Evolutionary conservation across 1,140 invertebrate species (phyloP).

Genomic region (Psix sp.): DNA sequence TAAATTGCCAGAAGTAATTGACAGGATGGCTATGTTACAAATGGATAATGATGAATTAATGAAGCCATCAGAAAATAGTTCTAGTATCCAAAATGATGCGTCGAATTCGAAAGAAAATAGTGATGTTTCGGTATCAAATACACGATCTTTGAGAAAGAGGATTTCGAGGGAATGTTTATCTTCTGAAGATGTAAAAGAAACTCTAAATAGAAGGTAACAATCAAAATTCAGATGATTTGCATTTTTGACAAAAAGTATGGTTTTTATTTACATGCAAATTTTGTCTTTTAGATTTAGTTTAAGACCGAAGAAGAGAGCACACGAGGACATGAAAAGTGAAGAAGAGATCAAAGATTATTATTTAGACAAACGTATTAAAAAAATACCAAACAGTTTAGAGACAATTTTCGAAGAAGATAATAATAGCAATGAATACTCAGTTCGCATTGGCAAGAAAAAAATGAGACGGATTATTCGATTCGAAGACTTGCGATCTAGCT

Average conservation of each 20-base stretch:
- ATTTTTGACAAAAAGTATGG: not conserved
- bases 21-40: slow-evolving; percentile 67
- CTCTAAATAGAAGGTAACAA: slow-evolving; percentile 67
- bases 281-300: slow-evolving; percentile 63
- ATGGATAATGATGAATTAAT: slow-evolving; percentile 47
- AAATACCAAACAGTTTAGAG: slow-evolving; percentile 66
- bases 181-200: slow-evolving; percentile 24
- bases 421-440: slow-evolving; percentile 48
- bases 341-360: slow-evolving; percentile 68
- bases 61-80: not conserved
- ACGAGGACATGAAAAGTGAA: slow-evolving; percentile 62
- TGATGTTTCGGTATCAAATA: slow-evolving; percentile 2
- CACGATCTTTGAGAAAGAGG: slow-evolving; percentile 57
- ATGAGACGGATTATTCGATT: slow-evolving; percentile 72
- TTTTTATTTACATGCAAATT: not conserved
- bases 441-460: slow-evolving; percentile 65
- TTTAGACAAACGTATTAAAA: slow-evolving; percentile 68
- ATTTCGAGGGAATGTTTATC: slow-evolving; percentile 17
- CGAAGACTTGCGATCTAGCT: slow-evolving; percentile 38
- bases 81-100: not conserved
- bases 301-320: slow-evolving; percentile 66
- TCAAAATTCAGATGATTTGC: not conserved
- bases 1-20: slow-evolving; percentile 66
- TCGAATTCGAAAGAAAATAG: not conserved
- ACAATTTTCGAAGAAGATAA: slow-evolving; percentile 73